A percentile compares a stretch with the other conserved stretches of the same genome.
These are phyloP conservation scores for Lagenorhynchus albirostris DNA, from an alignment of 2,113 vertebrate genomes.

Conservation along the genomic window DNA sequence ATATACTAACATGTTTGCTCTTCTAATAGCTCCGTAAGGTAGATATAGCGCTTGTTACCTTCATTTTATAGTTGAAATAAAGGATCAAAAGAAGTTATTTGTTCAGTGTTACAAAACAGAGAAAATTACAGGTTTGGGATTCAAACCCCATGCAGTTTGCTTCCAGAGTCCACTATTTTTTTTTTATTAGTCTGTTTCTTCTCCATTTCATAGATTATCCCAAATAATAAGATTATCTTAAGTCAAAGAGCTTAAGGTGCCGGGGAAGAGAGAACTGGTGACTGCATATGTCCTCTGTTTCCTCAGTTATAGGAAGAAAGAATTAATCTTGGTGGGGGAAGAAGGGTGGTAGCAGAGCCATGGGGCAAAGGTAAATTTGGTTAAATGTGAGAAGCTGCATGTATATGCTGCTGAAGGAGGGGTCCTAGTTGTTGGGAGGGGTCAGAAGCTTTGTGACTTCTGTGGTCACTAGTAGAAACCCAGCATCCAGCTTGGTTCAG, in stretches of 20 bases:
- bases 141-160: background rate
- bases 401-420: background rate
- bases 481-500: background rate
- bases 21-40: background rate
- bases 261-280: background rate
- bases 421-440: background rate
- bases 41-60: background rate
- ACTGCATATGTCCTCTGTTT: background rate
- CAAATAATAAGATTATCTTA: background rate
- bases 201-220: background rate
- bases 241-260: background rate
- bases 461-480: background rate
- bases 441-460: background rate
- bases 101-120: background rate
- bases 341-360: background rate
- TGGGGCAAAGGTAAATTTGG: background rate
- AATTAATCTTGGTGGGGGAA: background rate
- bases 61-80: background rate
- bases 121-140: background rate
- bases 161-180: background rate
- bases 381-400: background rate
- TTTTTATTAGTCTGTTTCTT: background rate
- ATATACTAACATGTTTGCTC: background rate
- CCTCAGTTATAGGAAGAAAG: background rate
- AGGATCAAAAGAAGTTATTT: background rate